Evolutionary conservation across 2,888 invertebrate species (phyloP), one percentile per base, ranked within the genome.

Genomic region (Athalia rosae): DNA sequence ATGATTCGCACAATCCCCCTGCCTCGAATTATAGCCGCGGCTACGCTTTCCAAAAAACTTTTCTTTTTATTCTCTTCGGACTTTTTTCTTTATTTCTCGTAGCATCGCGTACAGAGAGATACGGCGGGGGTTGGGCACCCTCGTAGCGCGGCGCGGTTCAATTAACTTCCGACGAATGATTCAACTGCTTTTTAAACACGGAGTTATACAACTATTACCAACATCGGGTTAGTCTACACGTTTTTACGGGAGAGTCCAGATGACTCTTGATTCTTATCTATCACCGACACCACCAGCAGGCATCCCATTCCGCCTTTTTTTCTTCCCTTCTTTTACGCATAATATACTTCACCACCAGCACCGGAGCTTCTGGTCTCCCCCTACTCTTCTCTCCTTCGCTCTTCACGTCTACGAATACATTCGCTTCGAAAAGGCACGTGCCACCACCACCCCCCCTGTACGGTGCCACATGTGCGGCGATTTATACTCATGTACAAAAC

Each of bases 201-300:
- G 71, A 67, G 50, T 71, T 43, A 28, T 28, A 28, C 28, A 28
- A 28, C 28, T 28, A 28, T 28, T 28, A 2, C 28, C 28, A 28
- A 28, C 28, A 28, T 28, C 28, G 28, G 28, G 28, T n/a, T n/a
- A n/a, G n/a, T n/a, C 28, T 28, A 28, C 28, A 28, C 28, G 28
- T 28, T 28, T 28, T 28, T 28, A 28, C 28, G 28, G 28, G 28
- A 28, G 28, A 28, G 78, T 79, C 85, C 89, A 89, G 89, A 89
- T 89, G 89, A 89, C 89, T 89, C 88, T 83, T 82, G 89, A 89
- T 89, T 84, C 80, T 81, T 88, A 89, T 89, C 89, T 89, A 88
- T 86, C 89, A 88, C 85, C 85, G 85, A 74, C 83, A 84, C 88
- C 88, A 87, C 87, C 88, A 86, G 84, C 87, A 86, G 87, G 86